These are phyloP conservation scores for Microchirus variegatus DNA, from an alignment of 2,797 vertebrate genomes.

Conservation along the genomic window DNA sequence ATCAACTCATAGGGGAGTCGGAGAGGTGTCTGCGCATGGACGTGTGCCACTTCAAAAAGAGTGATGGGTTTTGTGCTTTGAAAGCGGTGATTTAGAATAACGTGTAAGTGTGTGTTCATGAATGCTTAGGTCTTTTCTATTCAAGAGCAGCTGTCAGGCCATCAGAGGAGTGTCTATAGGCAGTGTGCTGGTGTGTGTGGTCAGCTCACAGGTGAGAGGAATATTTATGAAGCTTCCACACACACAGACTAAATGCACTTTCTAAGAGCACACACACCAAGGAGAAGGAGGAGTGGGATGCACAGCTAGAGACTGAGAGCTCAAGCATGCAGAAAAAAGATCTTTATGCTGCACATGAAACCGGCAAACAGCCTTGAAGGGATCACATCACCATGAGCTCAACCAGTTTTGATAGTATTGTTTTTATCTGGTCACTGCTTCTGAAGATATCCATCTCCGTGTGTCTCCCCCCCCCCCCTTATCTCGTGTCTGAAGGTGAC, in stretches of 20 bases:
- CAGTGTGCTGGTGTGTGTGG: conserved; percentile 33
- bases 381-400: conserved; percentile 32
- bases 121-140: conserved; percentile 38
- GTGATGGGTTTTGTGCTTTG: conserved; percentile 15
- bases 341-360: conserved; percentile 37
- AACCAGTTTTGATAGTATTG: conserved; percentile 53
- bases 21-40: conserved; percentile 1
- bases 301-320: conserved; percentile 16
- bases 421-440: conserved; percentile 63
- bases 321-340: conserved; percentile 43
- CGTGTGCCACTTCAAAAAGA: conserved; percentile 25
- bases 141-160: conserved; percentile 54
- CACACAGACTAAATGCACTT: not conserved
- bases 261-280: conserved; percentile 12
- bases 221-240: conserved; percentile 57
- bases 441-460: conserved; percentile 60
- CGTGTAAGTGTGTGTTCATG: not conserved
- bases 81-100: conserved; percentile 12
- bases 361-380: conserved; percentile 26
- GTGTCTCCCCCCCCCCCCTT: conserved; percentile 13
- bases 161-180: conserved; percentile 25
- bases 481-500: conserved; percentile 73
- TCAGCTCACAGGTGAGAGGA: conserved; percentile 50
- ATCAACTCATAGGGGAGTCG: no score
- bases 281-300: conserved; percentile 7